Conservation (phyloP, 2,888 invertebrate genomes). For the Plebejus melissa region DNA sequence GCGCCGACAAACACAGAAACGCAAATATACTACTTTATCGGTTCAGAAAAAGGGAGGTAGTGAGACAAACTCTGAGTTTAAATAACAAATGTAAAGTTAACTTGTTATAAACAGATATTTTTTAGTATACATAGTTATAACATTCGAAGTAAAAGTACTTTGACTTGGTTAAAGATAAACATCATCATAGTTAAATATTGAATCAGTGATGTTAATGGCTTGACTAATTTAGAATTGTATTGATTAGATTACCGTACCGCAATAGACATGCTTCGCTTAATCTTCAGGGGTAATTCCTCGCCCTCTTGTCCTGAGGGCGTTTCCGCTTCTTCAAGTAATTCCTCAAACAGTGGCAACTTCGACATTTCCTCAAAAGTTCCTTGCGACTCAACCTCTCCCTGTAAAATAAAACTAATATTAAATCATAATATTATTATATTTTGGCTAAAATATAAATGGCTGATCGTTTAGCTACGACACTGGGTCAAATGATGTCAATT, state of each 20-base stretch:
- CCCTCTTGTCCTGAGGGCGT: constrained; percentile 44
- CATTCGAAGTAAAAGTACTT: neutral
- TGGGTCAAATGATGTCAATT: neutral
- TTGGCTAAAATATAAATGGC: neutral
- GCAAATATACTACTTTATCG: neutral
- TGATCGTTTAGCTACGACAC: neutral
- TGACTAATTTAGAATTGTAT: neutral
- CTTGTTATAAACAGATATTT: too few species aligned
- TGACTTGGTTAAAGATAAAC: neutral
- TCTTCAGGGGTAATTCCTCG: constrained; percentile 39
- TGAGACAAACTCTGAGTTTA: too few species aligned
- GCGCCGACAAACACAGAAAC: neutral
- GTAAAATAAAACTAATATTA: constrained; percentile 31
- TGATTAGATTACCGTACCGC: constrained; percentile 46
- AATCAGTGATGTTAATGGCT: neutral
- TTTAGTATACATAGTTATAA: too few species aligned
- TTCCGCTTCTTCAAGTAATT: constrained; percentile 68
- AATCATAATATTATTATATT: neutral
- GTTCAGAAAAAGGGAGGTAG: too few species aligned
- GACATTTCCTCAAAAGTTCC: constrained; percentile 79
- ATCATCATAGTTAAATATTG: neutral
- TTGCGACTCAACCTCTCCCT: constrained; percentile 81
- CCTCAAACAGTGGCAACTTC: constrained; percentile 68
- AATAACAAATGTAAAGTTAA: too few species aligned
- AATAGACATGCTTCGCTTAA: constrained; percentile 61